Evolutionary conservation across 1,140 invertebrate species (phyloP).

Genomic region (Apis dorsata): DNA sequence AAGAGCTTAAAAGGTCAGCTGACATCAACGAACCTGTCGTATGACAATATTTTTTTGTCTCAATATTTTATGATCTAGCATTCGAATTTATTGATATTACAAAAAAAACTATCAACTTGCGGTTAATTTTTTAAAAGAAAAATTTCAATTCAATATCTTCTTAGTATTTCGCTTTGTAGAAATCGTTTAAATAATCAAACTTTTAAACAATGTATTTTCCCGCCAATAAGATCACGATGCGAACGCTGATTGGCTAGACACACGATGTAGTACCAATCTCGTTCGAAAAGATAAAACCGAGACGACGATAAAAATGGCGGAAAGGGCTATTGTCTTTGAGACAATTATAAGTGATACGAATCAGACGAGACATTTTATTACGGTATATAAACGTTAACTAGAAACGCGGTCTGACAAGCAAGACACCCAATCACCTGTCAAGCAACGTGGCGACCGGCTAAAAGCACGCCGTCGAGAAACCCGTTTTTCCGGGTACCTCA

Average conservation of each 20-base stretch:
- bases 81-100: neutral
- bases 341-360: neutral
- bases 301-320: neutral
- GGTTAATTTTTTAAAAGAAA: no score
- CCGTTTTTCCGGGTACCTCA: slow-evolving; percentile 22
- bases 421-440: slow-evolving; percentile 53
- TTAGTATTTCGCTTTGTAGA: neutral
- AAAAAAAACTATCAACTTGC: neutral
- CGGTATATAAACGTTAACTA: neutral
- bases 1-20: slow-evolving; percentile 56
- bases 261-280: neutral
- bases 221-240: slow-evolving; percentile 2
- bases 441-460: slow-evolving; percentile 41
- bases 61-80: neutral
- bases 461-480: slow-evolving; percentile 45
- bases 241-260: neutral
- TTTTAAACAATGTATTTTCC: neutral
- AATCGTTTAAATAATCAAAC: neutral
- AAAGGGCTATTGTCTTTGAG: neutral
- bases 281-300: neutral
- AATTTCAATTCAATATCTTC: neutral
- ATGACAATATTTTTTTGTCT: slow-evolving; percentile 11
- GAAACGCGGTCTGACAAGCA: slow-evolving; percentile 38
- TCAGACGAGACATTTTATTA: neutral
- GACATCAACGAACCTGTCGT: slow-evolving; percentile 30